Evolutionary conservation across 2,113 vertebrate species (phyloP).

Genomic region (Seriola rivoliana): DNA sequence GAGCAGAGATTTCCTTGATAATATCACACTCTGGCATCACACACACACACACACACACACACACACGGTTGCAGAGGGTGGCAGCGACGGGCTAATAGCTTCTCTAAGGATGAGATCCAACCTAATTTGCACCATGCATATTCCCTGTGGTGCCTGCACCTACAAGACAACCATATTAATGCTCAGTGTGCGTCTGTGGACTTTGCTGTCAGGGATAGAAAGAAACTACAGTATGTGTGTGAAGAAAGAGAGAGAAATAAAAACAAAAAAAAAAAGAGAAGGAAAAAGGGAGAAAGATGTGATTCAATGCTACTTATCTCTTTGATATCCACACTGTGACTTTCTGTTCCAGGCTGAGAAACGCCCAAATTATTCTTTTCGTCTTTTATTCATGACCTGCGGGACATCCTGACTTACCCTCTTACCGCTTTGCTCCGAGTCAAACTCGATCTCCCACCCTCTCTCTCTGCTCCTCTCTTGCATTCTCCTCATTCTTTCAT

Average conservation of each 20-base stretch:
- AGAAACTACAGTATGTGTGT: neutral
- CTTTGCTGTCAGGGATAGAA: conserved; percentile 1
- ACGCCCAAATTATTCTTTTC: conserved; percentile 64
- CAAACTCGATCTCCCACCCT: conserved; percentile 39
- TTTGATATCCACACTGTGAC: conserved; percentile 62
- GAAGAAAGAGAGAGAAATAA: neutral
- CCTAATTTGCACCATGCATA: conserved; percentile 69
- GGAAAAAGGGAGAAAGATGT: conserved; percentile 7
- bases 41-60: neutral
- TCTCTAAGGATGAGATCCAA: conserved; percentile 66
- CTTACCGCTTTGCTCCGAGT: conserved; percentile 61
- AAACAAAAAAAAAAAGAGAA: neutral
- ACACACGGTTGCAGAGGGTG: conserved; percentile 19
- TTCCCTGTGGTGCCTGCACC: conserved; percentile 45
- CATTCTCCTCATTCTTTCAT: conserved; percentile 65
- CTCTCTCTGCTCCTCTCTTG: conserved; percentile 9
- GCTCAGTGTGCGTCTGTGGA: conserved; percentile 11
- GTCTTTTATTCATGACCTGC: conserved; percentile 75
- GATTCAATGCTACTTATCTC: conserved; percentile 42
- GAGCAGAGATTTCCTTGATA: conserved; percentile 58
- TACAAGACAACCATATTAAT: conserved; percentile 46
- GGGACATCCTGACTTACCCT: conserved; percentile 63
- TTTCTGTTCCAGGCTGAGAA: conserved; percentile 50
- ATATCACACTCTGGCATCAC: conserved; percentile 15
- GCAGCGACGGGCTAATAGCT: conserved; percentile 62